These are phyloP conservation scores for Tachystola acroxantha DNA, from an alignment of 2,888 invertebrate genomes.

Conservation along the genomic window DNA sequence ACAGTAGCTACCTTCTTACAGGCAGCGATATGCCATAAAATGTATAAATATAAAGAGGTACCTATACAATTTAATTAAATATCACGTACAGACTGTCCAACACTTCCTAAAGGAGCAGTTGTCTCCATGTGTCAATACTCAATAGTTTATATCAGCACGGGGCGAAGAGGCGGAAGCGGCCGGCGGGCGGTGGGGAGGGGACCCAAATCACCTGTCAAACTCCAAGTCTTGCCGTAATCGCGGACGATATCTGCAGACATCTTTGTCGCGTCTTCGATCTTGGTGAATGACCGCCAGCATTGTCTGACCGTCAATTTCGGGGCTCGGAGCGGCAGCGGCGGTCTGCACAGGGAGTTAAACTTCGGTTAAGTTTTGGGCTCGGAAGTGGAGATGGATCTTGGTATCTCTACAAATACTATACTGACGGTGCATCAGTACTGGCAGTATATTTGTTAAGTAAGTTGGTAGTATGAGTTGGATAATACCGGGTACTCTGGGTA, in stretches of 20 bases:
- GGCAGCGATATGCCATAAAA: too few relatives aligned
- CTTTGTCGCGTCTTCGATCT: slow-evolving; percentile 64
- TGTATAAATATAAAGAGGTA: too few relatives aligned
- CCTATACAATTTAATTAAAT: background rate
- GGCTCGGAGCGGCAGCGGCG: slow-evolving; percentile 14
- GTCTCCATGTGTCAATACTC: slow-evolving; percentile 43
- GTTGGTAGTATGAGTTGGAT: too few relatives aligned
- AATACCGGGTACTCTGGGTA: too few relatives aligned
- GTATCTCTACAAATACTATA: background rate
- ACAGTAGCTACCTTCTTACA: too few relatives aligned
- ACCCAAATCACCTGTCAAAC: slow-evolving; percentile 76
- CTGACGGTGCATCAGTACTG: background rate
- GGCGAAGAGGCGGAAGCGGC: slow-evolving; percentile 50
- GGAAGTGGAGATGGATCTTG: slow-evolving; percentile 6
- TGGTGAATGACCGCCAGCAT: slow-evolving; percentile 37
- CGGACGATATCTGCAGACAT: slow-evolving; percentile 55
- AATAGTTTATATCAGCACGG: slow-evolving; percentile 27
- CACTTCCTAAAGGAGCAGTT: background rate
- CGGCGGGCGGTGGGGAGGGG: slow-evolving; percentile 33
- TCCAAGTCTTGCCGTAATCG: slow-evolving; percentile 55
- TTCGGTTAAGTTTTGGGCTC: slow-evolving; percentile 12
- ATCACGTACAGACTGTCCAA: background rate
- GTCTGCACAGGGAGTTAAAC: slow-evolving; percentile 22
- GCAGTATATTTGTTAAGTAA: too few relatives aligned
- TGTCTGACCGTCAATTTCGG: slow-evolving; percentile 32